Conservation (phyloP, 2,888 invertebrate species). For the Lasioglossum zephyrum region DNA sequence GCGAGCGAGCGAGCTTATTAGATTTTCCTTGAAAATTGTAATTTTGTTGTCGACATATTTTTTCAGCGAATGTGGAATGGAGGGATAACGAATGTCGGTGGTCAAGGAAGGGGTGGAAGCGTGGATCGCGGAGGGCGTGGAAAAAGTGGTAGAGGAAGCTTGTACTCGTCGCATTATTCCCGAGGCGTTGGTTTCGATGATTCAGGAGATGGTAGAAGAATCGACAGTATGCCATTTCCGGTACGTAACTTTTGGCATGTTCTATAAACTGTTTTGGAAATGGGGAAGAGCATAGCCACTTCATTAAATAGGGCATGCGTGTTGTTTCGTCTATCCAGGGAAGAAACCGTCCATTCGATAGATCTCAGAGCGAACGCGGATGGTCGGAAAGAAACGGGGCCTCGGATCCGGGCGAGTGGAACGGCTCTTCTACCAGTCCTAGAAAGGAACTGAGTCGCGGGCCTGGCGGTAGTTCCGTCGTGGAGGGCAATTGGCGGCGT, state of each 20-base stretch:
- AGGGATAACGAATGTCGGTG: slow-evolving; percentile 85
- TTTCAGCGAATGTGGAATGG: slow-evolving; percentile 86
- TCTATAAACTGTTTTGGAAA: neutral
- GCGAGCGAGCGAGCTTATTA: neutral
- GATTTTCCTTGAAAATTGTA: neutral
- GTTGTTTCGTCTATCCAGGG: slow-evolving; percentile 67
- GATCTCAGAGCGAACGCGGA: slow-evolving; percentile 84
- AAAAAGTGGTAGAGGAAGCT: slow-evolving; percentile 83
- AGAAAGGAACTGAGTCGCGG: slow-evolving; percentile 86
- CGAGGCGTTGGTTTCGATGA: slow-evolving; percentile 85
- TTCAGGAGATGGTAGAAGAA: slow-evolving; percentile 81
- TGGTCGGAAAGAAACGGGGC: slow-evolving; percentile 87
- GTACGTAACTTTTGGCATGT: slow-evolving; percentile 61
- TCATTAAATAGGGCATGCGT: slow-evolving; percentile 6
- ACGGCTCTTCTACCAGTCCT: slow-evolving; percentile 85
- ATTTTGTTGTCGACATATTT: neutral
- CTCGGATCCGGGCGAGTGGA: slow-evolving; percentile 85
- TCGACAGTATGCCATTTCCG: slow-evolving; percentile 80
- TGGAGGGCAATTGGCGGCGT: slow-evolving; percentile 85
- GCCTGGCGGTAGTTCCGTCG: slow-evolving; percentile 82
- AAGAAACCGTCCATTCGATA: slow-evolving; percentile 81
- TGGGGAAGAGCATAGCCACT: neutral
- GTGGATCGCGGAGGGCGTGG: slow-evolving; percentile 84
- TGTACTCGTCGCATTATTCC: slow-evolving; percentile 82
- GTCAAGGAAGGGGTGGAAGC: slow-evolving; percentile 82